phyloP scores from a whole-genome alignment of 2,797 vertebrate species.

The Monodelphis domestica region DNA sequence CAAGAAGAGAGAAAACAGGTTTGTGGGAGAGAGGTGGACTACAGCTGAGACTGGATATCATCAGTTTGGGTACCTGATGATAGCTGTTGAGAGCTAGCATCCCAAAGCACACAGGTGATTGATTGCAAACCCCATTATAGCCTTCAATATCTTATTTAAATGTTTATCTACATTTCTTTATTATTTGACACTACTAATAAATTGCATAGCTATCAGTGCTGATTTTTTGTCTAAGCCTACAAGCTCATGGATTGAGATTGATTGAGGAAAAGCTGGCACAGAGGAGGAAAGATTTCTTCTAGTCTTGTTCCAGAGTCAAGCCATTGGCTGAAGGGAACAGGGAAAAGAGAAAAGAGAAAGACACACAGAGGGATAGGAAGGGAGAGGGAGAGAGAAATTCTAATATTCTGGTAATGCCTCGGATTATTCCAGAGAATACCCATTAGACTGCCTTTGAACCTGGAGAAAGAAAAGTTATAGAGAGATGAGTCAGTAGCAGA shows the following conservation, averaged over 20 bases:
- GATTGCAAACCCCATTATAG: not conserved
- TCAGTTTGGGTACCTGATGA: not conserved
- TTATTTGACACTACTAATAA: not conserved
- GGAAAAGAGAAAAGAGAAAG: slow-evolving; percentile 28
- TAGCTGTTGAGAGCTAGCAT: not conserved
- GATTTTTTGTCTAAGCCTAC: not conserved
- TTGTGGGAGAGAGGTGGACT: not conserved
- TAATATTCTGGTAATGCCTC: not conserved
- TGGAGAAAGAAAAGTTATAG: not conserved
- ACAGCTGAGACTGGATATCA: not conserved
- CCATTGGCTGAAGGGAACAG: slow-evolving; percentile 55
- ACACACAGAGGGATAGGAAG: not conserved
- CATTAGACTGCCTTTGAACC: not conserved
- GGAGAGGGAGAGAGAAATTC: not conserved
- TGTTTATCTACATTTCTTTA: not conserved
- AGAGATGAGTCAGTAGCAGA: not conserved
- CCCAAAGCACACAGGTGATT: not conserved
- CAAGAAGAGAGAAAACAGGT: not conserved
- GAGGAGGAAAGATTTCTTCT: not conserved
- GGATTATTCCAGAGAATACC: not conserved
- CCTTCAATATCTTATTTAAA: not conserved
- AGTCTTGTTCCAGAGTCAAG: too few species aligned
- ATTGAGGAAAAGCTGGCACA: not conserved
- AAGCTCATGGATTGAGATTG: not conserved
- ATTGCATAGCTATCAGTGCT: not conserved